These are phyloP conservation scores for Melikaiella ostensackeni DNA, from an alignment of 2,888 invertebrate genomes.

Conservation along the genomic window DNA sequence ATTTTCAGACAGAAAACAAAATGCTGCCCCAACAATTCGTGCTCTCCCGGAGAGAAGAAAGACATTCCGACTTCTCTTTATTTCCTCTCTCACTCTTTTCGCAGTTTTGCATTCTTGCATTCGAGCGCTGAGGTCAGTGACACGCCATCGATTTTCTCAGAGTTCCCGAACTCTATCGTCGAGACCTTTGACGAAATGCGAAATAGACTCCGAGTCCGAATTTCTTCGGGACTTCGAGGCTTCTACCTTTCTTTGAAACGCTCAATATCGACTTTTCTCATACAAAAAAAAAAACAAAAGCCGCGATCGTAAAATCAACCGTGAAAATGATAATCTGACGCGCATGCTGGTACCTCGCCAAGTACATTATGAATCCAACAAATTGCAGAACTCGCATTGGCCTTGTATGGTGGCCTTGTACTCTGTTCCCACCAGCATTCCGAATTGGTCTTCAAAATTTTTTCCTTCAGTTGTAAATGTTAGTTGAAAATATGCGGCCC, in stretches of 20 bases:
- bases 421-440: neutral
- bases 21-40: constrained; percentile 28
- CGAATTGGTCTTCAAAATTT: constrained; percentile 16
- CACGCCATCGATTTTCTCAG: constrained; percentile 39
- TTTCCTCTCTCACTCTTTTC: constrained; percentile 35
- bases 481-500: neutral
- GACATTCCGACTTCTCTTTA: constrained; percentile 16
- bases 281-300: neutral
- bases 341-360: neutral
- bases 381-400: constrained; percentile 13
- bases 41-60: constrained; percentile 11
- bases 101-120: constrained; percentile 34
- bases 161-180: constrained; percentile 32
- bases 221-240: constrained; percentile 14
- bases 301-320: neutral
- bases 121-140: constrained; percentile 37
- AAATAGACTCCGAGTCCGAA: constrained; percentile 26
- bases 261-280: neutral
- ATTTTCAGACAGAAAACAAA: constrained; percentile 33
- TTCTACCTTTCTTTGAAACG: neutral
- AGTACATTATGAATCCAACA: constrained; percentile 29
- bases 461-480: neutral
- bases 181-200: constrained; percentile 29
- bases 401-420: constrained; percentile 25
- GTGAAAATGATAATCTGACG: neutral